Evolutionary conservation across 2,888 invertebrate species (phyloP).

Genomic region (Disparrhopalites patrizii): DNA sequence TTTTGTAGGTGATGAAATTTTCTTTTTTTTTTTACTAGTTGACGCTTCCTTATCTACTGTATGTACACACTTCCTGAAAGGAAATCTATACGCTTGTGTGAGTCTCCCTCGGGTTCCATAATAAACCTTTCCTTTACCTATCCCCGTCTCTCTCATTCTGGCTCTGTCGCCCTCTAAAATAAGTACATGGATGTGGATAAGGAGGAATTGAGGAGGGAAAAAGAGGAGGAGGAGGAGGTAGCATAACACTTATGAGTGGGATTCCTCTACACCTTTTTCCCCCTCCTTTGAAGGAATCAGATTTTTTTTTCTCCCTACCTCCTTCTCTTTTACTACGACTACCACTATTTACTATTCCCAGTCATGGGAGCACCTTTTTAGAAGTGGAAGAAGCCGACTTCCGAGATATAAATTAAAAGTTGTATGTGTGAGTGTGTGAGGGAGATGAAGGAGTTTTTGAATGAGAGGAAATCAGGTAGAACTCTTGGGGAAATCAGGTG

Average conservation of each 20-base stretch:
- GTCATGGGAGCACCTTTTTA: background rate
- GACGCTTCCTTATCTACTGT: conserved; percentile 7
- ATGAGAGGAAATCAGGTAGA: conserved; percentile 18
- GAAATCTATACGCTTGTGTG: conserved; percentile 1
- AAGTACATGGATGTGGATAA: background rate
- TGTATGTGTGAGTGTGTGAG: no score
- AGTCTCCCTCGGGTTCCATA: no score
- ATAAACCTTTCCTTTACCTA: no score
- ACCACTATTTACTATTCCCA: background rate
- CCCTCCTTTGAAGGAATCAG: background rate
- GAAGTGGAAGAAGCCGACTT: conserved; percentile 13
- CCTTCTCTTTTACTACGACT: no score
- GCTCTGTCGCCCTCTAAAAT: background rate
- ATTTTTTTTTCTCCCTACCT: conserved; percentile 15
- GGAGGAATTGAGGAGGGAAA: no score
- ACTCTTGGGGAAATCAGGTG: conserved; percentile 14
- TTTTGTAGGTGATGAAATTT: background rate
- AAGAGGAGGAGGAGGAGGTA: no score
- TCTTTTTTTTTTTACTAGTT: background rate
- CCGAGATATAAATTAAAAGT: conserved; percentile 27
- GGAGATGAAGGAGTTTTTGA: conserved; percentile 16
- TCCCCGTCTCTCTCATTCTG: background rate
- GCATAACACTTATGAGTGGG: no score
- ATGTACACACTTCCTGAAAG: conserved; percentile 16
- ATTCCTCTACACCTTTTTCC: no score